Evolutionary conservation across 2,888 invertebrate species (phyloP).

Genomic region (Gastrophysa polygoni): DNA sequence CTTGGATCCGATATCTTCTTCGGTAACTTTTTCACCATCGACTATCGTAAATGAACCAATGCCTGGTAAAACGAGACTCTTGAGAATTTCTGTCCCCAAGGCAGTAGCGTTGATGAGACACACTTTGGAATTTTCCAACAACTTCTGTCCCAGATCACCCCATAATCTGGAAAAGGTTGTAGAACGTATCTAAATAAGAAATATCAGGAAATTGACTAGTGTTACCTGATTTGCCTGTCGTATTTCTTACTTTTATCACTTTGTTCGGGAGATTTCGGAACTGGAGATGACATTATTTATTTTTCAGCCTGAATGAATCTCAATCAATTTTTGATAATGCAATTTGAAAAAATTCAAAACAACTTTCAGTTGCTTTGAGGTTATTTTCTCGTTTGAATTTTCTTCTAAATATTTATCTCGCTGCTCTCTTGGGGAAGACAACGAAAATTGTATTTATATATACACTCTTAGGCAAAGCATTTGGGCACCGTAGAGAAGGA

Average conservation of each 20-base stretch:
- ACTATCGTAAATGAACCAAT: constrained; percentile 91
- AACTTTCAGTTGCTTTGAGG: no score
- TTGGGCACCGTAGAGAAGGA: no score
- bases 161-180: constrained; percentile 72
- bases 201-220: neutral
- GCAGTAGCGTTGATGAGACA: constrained; percentile 94
- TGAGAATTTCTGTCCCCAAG: constrained; percentile 92
- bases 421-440: no score
- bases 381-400: no score
- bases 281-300: constrained; percentile 66
- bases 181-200: neutral
- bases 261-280: constrained; percentile 69
- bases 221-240: constrained; percentile 69
- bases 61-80: constrained; percentile 94
- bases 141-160: constrained; percentile 97
- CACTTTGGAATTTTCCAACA: constrained; percentile 87
- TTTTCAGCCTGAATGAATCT: neutral
- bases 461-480: no score
- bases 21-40: constrained; percentile 84
- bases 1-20: constrained; percentile 95
- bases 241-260: constrained; percentile 75
- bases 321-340: no score
- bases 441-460: no score
- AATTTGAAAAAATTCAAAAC: no score
- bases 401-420: no score